Base-by-base conservation (phyloP, 1,140 invertebrate species). In the Drosophila kanapiae region DNA sequence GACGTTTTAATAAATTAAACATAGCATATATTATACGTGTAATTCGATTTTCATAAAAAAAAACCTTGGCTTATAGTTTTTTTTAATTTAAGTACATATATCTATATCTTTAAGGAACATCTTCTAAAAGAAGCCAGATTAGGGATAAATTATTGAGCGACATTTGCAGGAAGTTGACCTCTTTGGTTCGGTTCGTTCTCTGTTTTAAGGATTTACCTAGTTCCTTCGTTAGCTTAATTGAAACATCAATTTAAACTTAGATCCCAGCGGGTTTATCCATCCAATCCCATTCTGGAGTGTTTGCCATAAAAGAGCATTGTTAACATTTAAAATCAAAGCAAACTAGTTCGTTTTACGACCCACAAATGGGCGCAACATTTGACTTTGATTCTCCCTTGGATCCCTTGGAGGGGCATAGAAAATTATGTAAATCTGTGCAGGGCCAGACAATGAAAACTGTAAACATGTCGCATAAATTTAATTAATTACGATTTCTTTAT, bases 401-500 rank as follows among this genome's bases (percentile, higher is more conserved):
- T 54, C 62, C 49, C 58, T 43, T 23, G 29, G 40, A 18, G 49
- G 53, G 45, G 35, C 62, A 71, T 80, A 72, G 58, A 87, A 64
- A 75, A 87, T 87, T 84, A 88, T 87, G 84, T 80, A 74, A 88
- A 88, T 87, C 57, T 80, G 80, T 74, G 67, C 61, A 68, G 75
- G 75, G 65, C 51, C 58, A 31, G 75, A 74, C 85, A 84, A 81
- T 90, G 82, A 88, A 78, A 90, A 90, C 85, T 88, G 85, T 88
- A 88, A 88, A 88, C 85, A 88, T 88, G 85, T 88, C 85, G 85
- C 85, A 88, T 88, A 88, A 88, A 88, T 85, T 90, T 85, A 88
- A 88, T 88, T 88, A 88, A 88, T 88, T 88, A 88, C 84, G 82
- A 88, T 88, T 88, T 88, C 85, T 88, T 88, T 88, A 88, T 88